These are phyloP conservation scores for Poecilobothrus nobilitatus DNA, from an alignment of 2,888 invertebrate genomes.

Conservation along the genomic window DNA sequence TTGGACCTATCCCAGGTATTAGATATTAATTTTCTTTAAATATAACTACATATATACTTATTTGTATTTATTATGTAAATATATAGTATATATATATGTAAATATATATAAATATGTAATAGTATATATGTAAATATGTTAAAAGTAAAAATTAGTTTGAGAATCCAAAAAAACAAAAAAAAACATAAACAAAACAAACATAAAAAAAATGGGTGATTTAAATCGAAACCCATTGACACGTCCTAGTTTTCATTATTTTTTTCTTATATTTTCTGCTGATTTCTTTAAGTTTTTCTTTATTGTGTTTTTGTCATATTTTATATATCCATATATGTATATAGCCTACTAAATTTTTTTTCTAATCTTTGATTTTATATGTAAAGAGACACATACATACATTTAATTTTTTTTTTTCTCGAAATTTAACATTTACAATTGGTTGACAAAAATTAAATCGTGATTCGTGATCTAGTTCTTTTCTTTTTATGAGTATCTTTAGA, in stretches of 20 bases:
- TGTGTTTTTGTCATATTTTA: neutral
- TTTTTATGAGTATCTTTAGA: neutral
- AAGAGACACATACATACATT: neutral
- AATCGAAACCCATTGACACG: neutral
- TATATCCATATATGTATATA: neutral
- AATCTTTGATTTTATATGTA: neutral
- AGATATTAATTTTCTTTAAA: too few relatives aligned
- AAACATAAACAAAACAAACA: neutral
- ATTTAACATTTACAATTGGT: slow-evolving; percentile 1
- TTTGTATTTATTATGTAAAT: too few relatives aligned
- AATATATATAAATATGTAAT: too few relatives aligned
- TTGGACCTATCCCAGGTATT: too few relatives aligned
- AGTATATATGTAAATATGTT: too few relatives aligned
- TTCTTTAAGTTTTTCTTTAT: neutral
- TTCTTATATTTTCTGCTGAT: neutral
- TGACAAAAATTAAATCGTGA: slow-evolving; percentile 1
- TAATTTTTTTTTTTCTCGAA: neutral
- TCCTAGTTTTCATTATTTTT: neutral
- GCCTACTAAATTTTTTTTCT: neutral
- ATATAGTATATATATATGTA: too few relatives aligned
- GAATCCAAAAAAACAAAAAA: too few relatives aligned
- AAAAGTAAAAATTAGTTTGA: too few relatives aligned
- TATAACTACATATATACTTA: too few relatives aligned
- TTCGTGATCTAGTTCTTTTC: neutral
- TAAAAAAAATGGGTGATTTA: neutral